Percentiles rank a stretch among this genome's conserved stretches.
Evolutionary conservation across 2,888 invertebrate species (phyloP).

Genomic region (Sphecodes monilicornis): DNA sequence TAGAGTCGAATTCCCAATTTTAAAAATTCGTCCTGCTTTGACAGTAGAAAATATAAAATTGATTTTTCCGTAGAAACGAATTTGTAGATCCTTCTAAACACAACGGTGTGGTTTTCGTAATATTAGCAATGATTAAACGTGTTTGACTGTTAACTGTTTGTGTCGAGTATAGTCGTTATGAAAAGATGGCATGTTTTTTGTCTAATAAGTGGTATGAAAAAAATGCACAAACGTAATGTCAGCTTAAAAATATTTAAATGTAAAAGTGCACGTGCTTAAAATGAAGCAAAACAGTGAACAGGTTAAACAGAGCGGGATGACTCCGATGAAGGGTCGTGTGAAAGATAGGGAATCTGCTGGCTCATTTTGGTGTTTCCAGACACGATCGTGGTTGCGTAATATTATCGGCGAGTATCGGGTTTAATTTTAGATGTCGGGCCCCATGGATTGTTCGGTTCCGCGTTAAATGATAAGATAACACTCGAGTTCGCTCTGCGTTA

Average conservation of each 20-base stretch:
- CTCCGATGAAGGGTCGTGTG: background rate
- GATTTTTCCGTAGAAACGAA: background rate
- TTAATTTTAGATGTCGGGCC: background rate
- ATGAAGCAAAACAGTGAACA: no score
- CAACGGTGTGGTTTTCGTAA: no score
- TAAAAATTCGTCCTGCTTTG: background rate
- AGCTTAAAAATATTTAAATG: no score
- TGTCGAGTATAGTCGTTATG: no score
- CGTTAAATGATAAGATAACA: background rate
- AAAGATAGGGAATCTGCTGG: background rate
- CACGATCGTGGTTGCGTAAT: background rate
- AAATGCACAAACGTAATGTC: no score
- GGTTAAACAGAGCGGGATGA: background rate
- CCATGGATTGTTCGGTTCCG: background rate
- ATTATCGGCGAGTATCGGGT: background rate
- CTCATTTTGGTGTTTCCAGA: background rate
- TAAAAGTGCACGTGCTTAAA: no score
- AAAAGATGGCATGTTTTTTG: no score
- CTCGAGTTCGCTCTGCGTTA: background rate
- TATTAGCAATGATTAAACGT: no score
- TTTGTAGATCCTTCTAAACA: background rate
- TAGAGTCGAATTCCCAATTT: background rate
- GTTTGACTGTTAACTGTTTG: no score
- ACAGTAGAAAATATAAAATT: background rate
- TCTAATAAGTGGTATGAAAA: no score